A percentile compares a stretch with the other conserved stretches of the same genome.
Evolutionary conservation across 2,797 vertebrate genomes (phyloP).

Genomic region (Chiloscyllium punctatum): DNA sequence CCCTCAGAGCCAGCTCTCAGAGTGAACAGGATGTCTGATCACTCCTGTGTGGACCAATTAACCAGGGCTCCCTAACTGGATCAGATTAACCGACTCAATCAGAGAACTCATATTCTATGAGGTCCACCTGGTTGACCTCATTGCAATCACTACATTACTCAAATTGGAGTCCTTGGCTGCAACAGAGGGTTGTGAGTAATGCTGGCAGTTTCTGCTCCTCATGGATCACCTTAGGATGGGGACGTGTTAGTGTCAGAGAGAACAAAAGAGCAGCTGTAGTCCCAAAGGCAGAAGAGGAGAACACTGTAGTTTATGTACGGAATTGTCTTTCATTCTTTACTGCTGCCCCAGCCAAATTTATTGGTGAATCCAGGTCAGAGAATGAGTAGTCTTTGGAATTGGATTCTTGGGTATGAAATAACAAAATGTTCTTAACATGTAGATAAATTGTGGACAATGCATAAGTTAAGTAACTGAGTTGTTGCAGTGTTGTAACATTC

Average conservation of each 20-base stretch:
- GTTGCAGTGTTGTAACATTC: neutral
- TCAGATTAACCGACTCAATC: too few species aligned
- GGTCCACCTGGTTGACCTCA: too few species aligned
- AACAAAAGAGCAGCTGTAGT: neutral
- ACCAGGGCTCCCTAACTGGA: too few species aligned
- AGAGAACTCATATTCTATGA: too few species aligned
- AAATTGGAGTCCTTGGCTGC: too few species aligned
- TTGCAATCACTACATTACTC: too few species aligned
- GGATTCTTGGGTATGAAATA: neutral
- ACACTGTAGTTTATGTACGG: neutral
- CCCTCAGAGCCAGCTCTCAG: too few species aligned
- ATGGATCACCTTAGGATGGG: too few species aligned
- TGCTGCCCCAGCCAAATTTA: neutral
- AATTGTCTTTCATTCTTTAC: neutral
- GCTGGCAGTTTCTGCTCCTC: too few species aligned
- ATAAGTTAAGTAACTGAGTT: neutral
- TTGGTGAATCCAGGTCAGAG: neutral
- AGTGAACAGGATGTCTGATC: too few species aligned
- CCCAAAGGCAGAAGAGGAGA: neutral
- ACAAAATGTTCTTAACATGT: neutral
- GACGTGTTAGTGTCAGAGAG: neutral
- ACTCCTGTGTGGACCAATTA: too few species aligned
- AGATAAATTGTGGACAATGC: neutral
- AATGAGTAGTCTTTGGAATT: neutral
- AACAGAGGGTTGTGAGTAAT: too few species aligned